Evolutionary conservation across 2,888 invertebrate species (phyloP).

Genomic region (Pheosia gnoma): DNA sequence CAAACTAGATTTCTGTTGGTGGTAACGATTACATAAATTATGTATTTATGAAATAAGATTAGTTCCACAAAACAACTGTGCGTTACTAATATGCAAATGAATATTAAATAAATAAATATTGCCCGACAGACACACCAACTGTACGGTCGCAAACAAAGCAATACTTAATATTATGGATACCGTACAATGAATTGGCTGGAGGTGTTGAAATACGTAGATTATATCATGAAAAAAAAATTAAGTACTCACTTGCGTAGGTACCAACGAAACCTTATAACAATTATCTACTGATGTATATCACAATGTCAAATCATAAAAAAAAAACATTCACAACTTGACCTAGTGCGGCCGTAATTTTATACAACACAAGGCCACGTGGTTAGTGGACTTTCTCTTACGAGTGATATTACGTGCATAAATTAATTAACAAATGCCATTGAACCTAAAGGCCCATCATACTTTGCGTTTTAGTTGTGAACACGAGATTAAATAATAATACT

Average conservation of each 20-base stretch:
- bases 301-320: slow-evolving; percentile 17
- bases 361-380: slow-evolving; percentile 24
- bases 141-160: too few relatives aligned
- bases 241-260: background rate
- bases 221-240: too few relatives aligned
- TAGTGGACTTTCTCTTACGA: slow-evolving; percentile 27
- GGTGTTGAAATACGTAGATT: too few relatives aligned
- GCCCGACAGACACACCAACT: too few relatives aligned
- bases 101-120: background rate
- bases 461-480: background rate
- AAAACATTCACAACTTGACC: slow-evolving; percentile 33
- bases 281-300: slow-evolving; percentile 20
- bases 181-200: too few relatives aligned
- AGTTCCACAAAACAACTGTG: background rate
- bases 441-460: background rate
- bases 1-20: background rate
- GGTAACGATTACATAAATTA: slow-evolving; percentile 1
- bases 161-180: too few relatives aligned
- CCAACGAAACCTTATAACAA: slow-evolving; percentile 21
- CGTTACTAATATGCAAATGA: background rate
- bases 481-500: background rate
- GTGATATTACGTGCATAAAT: background rate
- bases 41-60: slow-evolving; percentile 3
- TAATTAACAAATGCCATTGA: slow-evolving; percentile 2
- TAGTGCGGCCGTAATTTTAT: slow-evolving; percentile 9